Percentiles rank a stretch among this genome's conserved stretches.
Conservation (phyloP, 2,113 vertebrate species). For the Petaurus breviceps region DNA sequence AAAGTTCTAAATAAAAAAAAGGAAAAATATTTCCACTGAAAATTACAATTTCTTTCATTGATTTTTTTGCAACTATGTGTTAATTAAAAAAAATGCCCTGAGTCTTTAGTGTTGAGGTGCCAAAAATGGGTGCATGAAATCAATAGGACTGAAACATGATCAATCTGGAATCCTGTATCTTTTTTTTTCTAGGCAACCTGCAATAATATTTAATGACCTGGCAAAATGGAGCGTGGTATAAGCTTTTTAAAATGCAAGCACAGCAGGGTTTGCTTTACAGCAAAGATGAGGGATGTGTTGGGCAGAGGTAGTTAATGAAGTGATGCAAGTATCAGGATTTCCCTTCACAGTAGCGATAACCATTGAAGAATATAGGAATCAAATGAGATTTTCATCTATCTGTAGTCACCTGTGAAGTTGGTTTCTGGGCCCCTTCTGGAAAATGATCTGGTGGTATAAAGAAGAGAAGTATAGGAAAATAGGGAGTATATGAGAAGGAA, state of each 20-base stretch:
- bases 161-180: slow-evolving; percentile 37
- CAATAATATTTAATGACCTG: slow-evolving; percentile 59
- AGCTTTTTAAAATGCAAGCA: slow-evolving; percentile 34
- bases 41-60: slow-evolving; percentile 13
- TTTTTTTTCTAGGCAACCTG: not conserved
- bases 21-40: too few species aligned
- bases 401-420: slow-evolving; percentile 38
- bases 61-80: slow-evolving; percentile 21
- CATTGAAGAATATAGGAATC: slow-evolving; percentile 37
- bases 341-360: slow-evolving; percentile 48
- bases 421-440: not conserved
- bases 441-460: not conserved
- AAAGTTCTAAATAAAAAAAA: not conserved
- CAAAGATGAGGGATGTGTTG: not conserved
- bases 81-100: not conserved
- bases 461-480: not conserved
- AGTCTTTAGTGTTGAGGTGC: slow-evolving; percentile 13
- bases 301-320: slow-evolving; percentile 29
- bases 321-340: slow-evolving; percentile 57
- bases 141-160: slow-evolving; percentile 54
- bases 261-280: slow-evolving; percentile 65
- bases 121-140: slow-evolving; percentile 60
- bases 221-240: slow-evolving; percentile 53
- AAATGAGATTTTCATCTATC: slow-evolving; percentile 49
- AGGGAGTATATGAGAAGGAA: not conserved